Percentiles rank a stretch among this genome's conserved stretches.
phyloP scores from a whole-genome alignment of 2,888 invertebrate genomes.

The Hoplodrina blanda region DNA sequence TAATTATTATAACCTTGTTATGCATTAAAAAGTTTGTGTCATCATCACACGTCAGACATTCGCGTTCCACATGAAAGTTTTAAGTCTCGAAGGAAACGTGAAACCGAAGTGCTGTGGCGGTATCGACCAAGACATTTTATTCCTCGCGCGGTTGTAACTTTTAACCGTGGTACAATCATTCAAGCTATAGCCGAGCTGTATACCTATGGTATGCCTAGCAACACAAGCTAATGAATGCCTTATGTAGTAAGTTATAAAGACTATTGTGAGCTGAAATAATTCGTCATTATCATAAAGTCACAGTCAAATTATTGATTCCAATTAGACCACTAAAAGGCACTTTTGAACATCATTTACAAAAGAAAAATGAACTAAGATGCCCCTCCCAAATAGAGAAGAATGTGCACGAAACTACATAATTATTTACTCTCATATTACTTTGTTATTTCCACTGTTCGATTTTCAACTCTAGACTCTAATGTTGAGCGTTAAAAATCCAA shows the following conservation, averaged over 20 bases:
- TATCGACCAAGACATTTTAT: slow-evolving; percentile 43
- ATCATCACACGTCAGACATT: slow-evolving; percentile 26
- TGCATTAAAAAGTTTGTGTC: slow-evolving; percentile 28
- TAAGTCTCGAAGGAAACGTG: slow-evolving; percentile 12
- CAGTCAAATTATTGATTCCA: too few relatives aligned
- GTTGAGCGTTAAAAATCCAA: not conserved
- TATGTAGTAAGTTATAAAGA: not conserved
- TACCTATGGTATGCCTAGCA: not conserved
- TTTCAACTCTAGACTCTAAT: too few relatives aligned
- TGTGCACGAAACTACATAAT: too few relatives aligned
- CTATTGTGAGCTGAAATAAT: not conserved
- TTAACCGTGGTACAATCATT: slow-evolving; percentile 23
- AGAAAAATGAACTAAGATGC: too few relatives aligned
- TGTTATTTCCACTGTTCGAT: too few relatives aligned
- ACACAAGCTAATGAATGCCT: slow-evolving; percentile 2
- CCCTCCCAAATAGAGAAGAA: too few relatives aligned
- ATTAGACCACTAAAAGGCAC: too few relatives aligned
- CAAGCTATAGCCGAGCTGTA: not conserved
- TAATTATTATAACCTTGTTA: slow-evolving; percentile 40
- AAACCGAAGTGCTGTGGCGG: slow-evolving; percentile 22
- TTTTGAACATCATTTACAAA: too few relatives aligned
- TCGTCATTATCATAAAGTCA: not conserved
- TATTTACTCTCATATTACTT: too few relatives aligned
- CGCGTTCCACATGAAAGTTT: slow-evolving; percentile 29
- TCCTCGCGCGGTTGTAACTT: slow-evolving; percentile 16